Evolutionary conservation across 2,113 vertebrate genomes (phyloP).

Genomic region (Phalacrocorax brasilianus): DNA sequence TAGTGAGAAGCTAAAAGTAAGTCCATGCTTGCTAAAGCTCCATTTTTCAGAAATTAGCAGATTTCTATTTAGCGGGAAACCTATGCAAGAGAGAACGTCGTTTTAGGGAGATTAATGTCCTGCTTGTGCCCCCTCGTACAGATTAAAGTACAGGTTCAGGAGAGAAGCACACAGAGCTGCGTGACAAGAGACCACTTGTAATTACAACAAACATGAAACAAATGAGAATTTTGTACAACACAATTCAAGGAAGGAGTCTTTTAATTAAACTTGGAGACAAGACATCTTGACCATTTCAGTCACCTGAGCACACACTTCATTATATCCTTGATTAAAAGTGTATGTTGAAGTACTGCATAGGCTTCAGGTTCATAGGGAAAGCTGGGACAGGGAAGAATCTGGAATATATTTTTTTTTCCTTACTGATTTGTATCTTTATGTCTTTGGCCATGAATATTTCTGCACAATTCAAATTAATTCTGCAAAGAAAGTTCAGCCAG

Average conservation of each 20-base stretch:
- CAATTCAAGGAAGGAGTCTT: not conserved
- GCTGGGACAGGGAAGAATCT: not conserved
- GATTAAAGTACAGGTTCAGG: not conserved
- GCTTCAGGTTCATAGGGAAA: not conserved
- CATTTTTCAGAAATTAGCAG: not conserved
- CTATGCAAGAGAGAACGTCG: not conserved
- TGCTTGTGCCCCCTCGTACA: not conserved
- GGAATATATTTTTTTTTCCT: not conserved
- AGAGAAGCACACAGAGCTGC: not conserved
- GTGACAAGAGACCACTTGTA: not conserved
- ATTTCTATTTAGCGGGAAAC: not conserved
- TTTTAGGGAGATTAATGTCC: not conserved
- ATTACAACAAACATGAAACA: not conserved
- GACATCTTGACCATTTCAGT: not conserved
- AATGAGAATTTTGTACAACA: not conserved
- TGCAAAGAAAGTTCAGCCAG: not conserved
- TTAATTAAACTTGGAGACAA: slow-evolving; percentile 19
- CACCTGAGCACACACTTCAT: not conserved
- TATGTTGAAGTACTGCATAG: not conserved
- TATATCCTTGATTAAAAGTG: not conserved
- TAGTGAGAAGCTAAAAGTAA: not conserved
- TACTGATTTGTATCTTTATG: not conserved
- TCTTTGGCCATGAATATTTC: not conserved
- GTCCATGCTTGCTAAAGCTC: not conserved
- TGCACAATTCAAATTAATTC: not conserved